Conservation (phyloP, 2,113 vertebrate genomes). For the Amblyopsis rosae region DNA sequence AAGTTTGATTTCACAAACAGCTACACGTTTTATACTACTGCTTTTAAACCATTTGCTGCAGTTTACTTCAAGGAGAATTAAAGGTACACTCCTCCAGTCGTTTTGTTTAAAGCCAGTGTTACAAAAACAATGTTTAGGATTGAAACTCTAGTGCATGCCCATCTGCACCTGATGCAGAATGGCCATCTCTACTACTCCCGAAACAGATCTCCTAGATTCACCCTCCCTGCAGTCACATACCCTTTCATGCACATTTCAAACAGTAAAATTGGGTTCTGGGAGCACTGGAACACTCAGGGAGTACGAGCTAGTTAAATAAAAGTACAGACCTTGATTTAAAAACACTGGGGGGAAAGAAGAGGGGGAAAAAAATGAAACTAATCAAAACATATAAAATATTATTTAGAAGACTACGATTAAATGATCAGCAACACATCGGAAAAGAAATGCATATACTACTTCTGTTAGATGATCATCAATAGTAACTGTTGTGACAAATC, state of each 20-base stretch:
- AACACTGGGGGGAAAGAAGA: constrained; percentile 5
- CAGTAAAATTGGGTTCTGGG: too few species aligned
- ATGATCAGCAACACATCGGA: constrained; percentile 36
- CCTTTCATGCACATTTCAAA: too few species aligned
- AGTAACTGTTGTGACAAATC: constrained; percentile 28
- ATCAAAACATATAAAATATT: constrained; percentile 58
- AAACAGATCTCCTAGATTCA: too few species aligned
- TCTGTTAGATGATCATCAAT: constrained; percentile 13
- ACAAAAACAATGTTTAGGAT: too few species aligned
- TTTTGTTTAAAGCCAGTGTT: too few species aligned
- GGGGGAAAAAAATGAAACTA: constrained; percentile 15
- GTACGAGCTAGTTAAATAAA: neutral
- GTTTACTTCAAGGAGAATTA: too few species aligned
- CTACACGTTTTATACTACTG: neutral
- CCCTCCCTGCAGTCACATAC: too few species aligned
- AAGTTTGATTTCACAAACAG: constrained; percentile 8
- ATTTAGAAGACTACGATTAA: constrained; percentile 56
- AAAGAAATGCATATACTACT: constrained; percentile 8
- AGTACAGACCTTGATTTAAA: constrained; percentile 28
- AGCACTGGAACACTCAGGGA: too few species aligned
- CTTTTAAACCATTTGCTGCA: too few species aligned
- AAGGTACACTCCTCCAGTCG: neutral
- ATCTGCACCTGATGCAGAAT: too few species aligned
- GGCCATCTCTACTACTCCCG: too few species aligned
- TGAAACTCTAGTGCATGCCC: too few species aligned